phyloP scores from a whole-genome alignment of 2,797 vertebrate species.

The Ptychadena robeensis region DNA sequence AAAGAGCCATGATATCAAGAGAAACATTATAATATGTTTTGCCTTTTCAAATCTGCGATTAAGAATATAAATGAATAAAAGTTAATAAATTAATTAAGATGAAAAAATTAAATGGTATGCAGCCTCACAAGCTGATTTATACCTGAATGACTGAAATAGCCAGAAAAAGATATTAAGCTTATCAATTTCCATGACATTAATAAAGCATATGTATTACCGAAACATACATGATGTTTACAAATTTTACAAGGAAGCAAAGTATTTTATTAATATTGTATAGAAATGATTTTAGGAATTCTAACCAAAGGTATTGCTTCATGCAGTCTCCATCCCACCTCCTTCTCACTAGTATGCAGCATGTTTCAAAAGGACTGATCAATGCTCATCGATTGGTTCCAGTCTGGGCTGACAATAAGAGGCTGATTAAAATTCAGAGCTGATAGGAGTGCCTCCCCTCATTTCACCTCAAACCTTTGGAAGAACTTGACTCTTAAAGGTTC shows the following conservation, averaged over 20 bases:
- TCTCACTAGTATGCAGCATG: constrained; percentile 21
- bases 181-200: not conserved
- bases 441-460: constrained; percentile 38
- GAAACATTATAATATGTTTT: no score
- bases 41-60: no score
- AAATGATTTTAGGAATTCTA: constrained; percentile 12
- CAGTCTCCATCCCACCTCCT: not conserved
- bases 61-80: not conserved
- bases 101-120: not conserved
- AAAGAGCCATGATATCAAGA: not conserved
- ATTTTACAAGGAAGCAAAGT: no score
- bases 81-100: not conserved
- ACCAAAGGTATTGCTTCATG: not conserved
- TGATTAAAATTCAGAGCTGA: constrained; percentile 55
- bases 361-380: constrained; percentile 52
- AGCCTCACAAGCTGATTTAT: not conserved
- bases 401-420: constrained; percentile 49
- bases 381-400: constrained; percentile 49
- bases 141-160: not conserved
- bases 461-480: constrained; percentile 15
- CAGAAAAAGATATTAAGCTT: not conserved
- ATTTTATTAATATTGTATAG: not conserved
- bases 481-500: not conserved
- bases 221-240: not conserved
- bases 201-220: not conserved